A percentile compares a stretch with the other conserved stretches of the same genome.
phyloP scores from a whole-genome alignment of 2,888 invertebrate species.

The Glomeris marginata region DNA sequence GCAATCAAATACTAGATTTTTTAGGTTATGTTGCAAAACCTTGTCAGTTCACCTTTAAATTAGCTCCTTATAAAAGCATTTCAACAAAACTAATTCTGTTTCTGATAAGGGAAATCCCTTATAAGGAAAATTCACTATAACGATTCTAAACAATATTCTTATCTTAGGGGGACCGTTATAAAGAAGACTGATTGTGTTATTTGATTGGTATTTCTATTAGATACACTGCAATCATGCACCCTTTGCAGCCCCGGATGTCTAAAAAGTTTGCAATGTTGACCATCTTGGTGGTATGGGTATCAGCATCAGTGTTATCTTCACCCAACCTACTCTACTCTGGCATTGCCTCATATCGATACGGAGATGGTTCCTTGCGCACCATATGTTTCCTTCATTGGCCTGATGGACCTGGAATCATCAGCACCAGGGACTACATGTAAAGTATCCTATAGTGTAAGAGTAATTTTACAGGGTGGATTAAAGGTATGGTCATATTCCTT shows the following conservation, averaged over 20 bases:
- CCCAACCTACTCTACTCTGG: slow-evolving; percentile 69
- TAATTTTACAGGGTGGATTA: slow-evolving; percentile 54
- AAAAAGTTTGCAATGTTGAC: slow-evolving; percentile 59
- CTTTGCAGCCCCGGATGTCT: slow-evolving; percentile 71
- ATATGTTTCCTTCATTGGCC: slow-evolving; percentile 71
- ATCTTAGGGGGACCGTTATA: too few relatives aligned
- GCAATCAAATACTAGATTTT: too few relatives aligned
- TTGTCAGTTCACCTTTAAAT: too few relatives aligned
- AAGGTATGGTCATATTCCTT: slow-evolving; percentile 62
- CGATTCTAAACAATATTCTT: too few relatives aligned
- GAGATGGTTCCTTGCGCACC: slow-evolving; percentile 49
- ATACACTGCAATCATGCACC: slow-evolving; percentile 80
- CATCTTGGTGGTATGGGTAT: slow-evolving; percentile 63
- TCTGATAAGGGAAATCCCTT: too few relatives aligned
- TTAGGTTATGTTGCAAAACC: too few relatives aligned
- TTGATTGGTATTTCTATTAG: slow-evolving; percentile 36
- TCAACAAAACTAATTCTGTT: too few relatives aligned
- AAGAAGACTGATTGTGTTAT: too few relatives aligned
- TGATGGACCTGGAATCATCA: slow-evolving; percentile 56
- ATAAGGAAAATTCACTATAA: too few relatives aligned
- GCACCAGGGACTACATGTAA: slow-evolving; percentile 59
- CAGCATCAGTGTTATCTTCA: slow-evolving; percentile 58
- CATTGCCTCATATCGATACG: slow-evolving; percentile 47
- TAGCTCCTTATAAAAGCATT: too few relatives aligned
- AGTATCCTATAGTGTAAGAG: slow-evolving; percentile 4